phyloP scores from a whole-genome alignment of 2,113 vertebrate genomes.

The Jacana jacana region DNA sequence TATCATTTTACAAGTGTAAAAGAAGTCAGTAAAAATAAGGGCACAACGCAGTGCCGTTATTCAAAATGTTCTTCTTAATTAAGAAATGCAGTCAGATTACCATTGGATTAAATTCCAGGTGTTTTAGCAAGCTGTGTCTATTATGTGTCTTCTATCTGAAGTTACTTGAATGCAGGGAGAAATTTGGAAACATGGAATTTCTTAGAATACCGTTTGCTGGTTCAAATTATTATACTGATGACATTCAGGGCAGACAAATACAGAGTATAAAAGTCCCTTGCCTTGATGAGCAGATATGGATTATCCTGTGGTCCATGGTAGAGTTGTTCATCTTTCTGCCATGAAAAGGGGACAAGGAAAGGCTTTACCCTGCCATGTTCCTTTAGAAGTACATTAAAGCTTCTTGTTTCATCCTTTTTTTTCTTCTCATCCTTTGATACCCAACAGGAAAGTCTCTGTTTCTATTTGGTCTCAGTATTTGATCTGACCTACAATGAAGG shows the following conservation, averaged over 20 bases:
- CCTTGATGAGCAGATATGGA: neutral
- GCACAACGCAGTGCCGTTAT: neutral
- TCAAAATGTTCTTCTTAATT: neutral
- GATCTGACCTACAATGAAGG: too few species aligned
- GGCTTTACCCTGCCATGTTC: neutral
- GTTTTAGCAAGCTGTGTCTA: neutral
- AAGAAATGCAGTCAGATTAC: neutral
- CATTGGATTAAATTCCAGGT: neutral
- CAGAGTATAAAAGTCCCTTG: neutral
- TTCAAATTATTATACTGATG: neutral
- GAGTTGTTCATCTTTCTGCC: neutral
- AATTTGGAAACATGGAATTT: slow-evolving; percentile 34
- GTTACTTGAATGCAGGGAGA: neutral
- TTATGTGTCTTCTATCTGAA: neutral
- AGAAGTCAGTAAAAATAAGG: too few species aligned
- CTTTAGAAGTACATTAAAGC: neutral
- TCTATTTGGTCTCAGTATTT: too few species aligned
- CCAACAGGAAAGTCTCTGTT: too few species aligned
- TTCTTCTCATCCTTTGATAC: too few species aligned
- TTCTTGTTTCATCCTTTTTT: neutral
- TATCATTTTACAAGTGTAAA: neutral
- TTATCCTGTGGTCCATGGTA: neutral
- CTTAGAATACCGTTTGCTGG: slow-evolving; percentile 14
- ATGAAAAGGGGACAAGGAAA: neutral
- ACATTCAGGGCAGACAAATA: neutral